Conservation (phyloP, 2,888 invertebrate genomes). For the Theodoxus fluviatilis region DNA sequence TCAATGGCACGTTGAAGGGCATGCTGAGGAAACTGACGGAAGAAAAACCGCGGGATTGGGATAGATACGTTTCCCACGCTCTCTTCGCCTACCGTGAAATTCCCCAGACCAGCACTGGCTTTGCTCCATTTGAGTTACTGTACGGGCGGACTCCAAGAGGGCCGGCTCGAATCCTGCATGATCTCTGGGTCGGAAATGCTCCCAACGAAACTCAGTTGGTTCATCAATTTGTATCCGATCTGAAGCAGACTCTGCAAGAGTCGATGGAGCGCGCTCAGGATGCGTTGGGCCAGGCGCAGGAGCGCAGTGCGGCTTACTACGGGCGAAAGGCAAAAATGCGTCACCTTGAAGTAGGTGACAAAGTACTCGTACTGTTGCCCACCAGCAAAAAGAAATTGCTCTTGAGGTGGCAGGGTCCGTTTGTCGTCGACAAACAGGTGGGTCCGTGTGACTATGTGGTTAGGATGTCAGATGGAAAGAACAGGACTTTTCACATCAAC, state of each 20-base stretch:
- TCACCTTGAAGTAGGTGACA: constrained; percentile 31
- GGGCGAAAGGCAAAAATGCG: constrained; percentile 31
- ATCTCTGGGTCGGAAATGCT: constrained; percentile 32
- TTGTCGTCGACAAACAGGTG: constrained; percentile 25
- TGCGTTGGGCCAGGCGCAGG: constrained; percentile 23
- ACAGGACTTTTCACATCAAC: constrained; percentile 18
- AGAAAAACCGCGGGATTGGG: constrained; percentile 37
- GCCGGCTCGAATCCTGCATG: constrained; percentile 30
- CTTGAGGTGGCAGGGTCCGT: constrained; percentile 35
- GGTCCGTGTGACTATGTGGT: constrained; percentile 30
- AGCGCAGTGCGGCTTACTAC: constrained; percentile 30
- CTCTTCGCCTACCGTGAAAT: constrained; percentile 25
- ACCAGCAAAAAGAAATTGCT: constrained; percentile 39
- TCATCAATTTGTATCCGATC: constrained; percentile 37
- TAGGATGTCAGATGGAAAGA: constrained; percentile 28
- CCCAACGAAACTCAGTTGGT: constrained; percentile 28
- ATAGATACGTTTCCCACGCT: constrained; percentile 31
- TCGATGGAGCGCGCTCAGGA: constrained; percentile 33
- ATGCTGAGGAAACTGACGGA: constrained; percentile 32
- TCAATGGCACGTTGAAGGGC: constrained; percentile 30
- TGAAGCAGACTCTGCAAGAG: constrained; percentile 32
- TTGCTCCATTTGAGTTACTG: constrained; percentile 36
- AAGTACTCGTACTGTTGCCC: constrained; percentile 36
- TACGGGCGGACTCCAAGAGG: constrained; percentile 34
- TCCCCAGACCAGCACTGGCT: constrained; percentile 18